Evolutionary conservation across 2,113 vertebrate species (phyloP), one percentile per base, ranked within the genome.

Genomic region (Willisornis vidua): DNA sequence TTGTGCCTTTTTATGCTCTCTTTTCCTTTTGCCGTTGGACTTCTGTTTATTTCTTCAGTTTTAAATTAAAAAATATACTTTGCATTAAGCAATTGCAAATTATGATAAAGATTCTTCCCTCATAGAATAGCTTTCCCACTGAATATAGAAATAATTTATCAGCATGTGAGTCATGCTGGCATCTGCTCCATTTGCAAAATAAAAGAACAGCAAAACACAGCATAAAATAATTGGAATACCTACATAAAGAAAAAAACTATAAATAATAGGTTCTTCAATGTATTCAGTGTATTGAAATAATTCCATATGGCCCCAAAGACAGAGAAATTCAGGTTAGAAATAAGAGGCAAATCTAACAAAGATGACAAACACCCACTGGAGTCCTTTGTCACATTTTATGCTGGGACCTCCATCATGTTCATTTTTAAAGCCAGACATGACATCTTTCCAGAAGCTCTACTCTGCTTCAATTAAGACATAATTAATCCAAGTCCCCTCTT

Each of bases 81-180:
- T 46, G 18, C 54, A 73, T 78, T 67, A 55, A 89, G 31, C 41
- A 83, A 94, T 95, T 94, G 62, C 65, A 80, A 94, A 67, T 89
- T 94, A 77, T 79, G 67, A 81, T 59, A 77, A 92, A 80, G 55
- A 75, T 45, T 19, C 41, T 93, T 65, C 52, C 37, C 23, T 78
- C 68, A 89, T 28, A 78, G 94, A 83, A 76, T n/a, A 62, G 52
- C 67, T 72, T 89, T 92, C 92, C 58, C 16, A 84, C 74, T 58
- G 23, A 91, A 91, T 75, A 86, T 25, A 96, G 49, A 88, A 94
- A 91, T 76, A 79, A 91, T 86, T 87, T 91, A 48, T 82, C 75
- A 85, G 75, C 89, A 91, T 5, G 24, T 67, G 57, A 96, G 18
- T 59, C 93, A 87, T 85, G 54, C 54, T 94, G 49, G 66, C 89